Percentiles rank a stretch among this genome's conserved stretches.
These are phyloP conservation scores for Rhincodon typus DNA, from an alignment of 2,797 vertebrate species.

Conservation along the genomic window DNA sequence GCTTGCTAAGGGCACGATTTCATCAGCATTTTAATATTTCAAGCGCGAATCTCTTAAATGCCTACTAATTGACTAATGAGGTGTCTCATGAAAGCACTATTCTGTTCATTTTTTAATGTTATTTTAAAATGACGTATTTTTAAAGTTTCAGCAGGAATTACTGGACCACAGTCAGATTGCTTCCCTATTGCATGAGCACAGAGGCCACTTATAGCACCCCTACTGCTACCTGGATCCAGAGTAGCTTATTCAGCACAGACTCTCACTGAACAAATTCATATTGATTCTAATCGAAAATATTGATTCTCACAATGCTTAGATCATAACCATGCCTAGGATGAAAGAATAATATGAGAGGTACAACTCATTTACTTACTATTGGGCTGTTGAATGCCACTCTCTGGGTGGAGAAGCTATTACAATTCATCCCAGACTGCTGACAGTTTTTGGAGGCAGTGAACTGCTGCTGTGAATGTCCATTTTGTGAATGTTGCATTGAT, in stretches of 20 bases:
- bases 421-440: constrained; percentile 52
- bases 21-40: background rate
- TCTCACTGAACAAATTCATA: background rate
- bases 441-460: constrained; percentile 38
- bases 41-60: background rate
- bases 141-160: background rate
- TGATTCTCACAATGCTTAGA: background rate
- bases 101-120: background rate
- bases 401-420: constrained; percentile 53
- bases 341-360: background rate
- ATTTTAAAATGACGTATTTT: background rate
- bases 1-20: background rate
- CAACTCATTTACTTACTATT: constrained; percentile 62
- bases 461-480: constrained; percentile 51
- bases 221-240: background rate
- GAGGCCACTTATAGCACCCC: background rate
- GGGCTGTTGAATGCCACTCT: constrained; percentile 80
- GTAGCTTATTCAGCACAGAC: background rate
- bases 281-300: background rate
- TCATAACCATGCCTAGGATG: background rate
- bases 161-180: background rate
- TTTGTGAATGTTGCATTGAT: constrained; percentile 53
- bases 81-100: background rate
- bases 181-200: background rate
- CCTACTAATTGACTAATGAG: background rate